Conservation (phyloP, 2,888 invertebrate genomes). For the Nowickia ferox region DNA sequence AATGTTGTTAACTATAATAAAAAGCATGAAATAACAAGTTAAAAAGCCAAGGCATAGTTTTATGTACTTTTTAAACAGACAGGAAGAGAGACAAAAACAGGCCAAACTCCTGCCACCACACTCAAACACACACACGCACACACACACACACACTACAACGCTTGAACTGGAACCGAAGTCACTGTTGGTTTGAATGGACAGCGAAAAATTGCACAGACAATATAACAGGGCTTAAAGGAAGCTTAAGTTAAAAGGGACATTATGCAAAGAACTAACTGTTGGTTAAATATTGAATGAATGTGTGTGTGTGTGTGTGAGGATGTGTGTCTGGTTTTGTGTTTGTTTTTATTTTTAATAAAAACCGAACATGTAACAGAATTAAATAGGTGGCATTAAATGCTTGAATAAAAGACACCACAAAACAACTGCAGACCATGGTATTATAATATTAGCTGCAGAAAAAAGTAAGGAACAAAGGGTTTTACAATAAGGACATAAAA, state of each 20-base stretch:
- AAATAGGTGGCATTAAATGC: slow-evolving; percentile 69
- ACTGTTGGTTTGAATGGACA: slow-evolving; percentile 25
- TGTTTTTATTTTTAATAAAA: slow-evolving; percentile 20
- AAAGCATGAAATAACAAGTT: slow-evolving; percentile 37
- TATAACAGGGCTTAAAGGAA: slow-evolving; percentile 58
- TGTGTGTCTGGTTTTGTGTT: neutral
- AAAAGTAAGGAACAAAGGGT: neutral
- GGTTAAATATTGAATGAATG: neutral
- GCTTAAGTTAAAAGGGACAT: slow-evolving; percentile 60
- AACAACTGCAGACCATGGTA: slow-evolving; percentile 24
- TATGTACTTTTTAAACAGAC: slow-evolving; percentile 18
- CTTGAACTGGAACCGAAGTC: slow-evolving; percentile 10
- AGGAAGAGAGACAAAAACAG: slow-evolving; percentile 43
- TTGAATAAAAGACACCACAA: slow-evolving; percentile 46
- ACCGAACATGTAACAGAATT: slow-evolving; percentile 64
- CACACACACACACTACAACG: slow-evolving; percentile 14
- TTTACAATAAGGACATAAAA: too few species aligned
- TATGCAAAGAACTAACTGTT: slow-evolving; percentile 35
- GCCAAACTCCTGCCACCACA: neutral
- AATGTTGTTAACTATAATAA: slow-evolving; percentile 44
- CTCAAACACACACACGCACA: neutral
- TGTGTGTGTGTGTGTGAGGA: neutral
- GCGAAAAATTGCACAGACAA: slow-evolving; percentile 11
- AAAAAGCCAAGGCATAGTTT: slow-evolving; percentile 52
- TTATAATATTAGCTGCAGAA: neutral